Conservation (phyloP, 1,140 invertebrate genomes). For the Melipona quadrifasciata region DNA sequence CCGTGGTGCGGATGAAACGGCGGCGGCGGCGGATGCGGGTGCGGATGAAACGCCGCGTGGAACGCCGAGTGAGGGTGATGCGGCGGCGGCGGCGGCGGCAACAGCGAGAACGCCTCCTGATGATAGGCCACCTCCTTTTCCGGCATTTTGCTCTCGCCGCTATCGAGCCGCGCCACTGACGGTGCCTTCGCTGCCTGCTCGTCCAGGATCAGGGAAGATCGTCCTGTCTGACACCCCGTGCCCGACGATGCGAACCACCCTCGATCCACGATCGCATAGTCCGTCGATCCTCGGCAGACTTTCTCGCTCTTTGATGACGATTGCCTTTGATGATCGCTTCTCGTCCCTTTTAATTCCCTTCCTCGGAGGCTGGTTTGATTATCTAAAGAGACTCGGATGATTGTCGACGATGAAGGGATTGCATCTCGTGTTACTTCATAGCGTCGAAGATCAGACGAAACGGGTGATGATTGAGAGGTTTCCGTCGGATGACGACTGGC, state of each 20-base stretch:
- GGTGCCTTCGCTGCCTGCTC: constrained; percentile 18
- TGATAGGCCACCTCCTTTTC: constrained; percentile 81
- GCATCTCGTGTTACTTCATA: not conserved
- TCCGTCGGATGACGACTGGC: constrained; percentile 42
- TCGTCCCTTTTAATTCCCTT: not conserved
- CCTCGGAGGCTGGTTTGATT: not conserved
- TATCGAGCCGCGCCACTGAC: constrained; percentile 47
- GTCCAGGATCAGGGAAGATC: constrained; percentile 61
- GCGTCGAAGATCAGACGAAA: not conserved
- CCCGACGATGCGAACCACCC: constrained; percentile 31
- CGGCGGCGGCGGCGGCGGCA: constrained; percentile 78
- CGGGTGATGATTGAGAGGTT: not conserved
- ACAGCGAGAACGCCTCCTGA: constrained; percentile 78
- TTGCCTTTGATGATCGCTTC: not conserved
- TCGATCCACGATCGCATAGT: constrained; percentile 55
- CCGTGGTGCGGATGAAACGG: constrained; percentile 73
- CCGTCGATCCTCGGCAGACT: constrained; percentile 21
- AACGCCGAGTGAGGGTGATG: constrained; percentile 79
- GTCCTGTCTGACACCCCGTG: constrained; percentile 53
- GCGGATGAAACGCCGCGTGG: constrained; percentile 78
- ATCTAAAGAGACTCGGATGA: no score
- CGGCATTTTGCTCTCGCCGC: constrained; percentile 72
- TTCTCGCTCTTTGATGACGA: not conserved
- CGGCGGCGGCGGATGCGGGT: constrained; percentile 76
- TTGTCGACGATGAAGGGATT: accelerated